phyloP scores from a whole-genome alignment of 2,797 vertebrate species.

The Acanthurus lineatus region DNA sequence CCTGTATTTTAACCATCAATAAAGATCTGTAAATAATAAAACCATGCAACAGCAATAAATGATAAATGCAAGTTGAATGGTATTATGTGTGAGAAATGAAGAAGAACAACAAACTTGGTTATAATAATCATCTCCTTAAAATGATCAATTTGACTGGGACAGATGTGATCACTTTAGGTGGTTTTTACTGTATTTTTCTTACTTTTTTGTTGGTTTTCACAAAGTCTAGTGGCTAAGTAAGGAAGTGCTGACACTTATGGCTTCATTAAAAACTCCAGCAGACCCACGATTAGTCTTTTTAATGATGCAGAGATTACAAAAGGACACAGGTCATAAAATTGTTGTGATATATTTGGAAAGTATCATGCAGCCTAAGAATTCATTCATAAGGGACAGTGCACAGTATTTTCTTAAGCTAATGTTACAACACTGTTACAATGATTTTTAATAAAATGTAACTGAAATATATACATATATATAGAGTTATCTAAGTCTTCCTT shows the following conservation, averaged over 20 bases:
- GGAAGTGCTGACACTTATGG: background rate
- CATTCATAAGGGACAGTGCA: background rate
- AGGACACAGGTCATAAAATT: background rate
- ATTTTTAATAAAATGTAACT: background rate
- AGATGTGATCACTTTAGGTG: too few relatives aligned
- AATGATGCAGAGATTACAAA: background rate
- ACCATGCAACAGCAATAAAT: too few relatives aligned
- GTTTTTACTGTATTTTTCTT: background rate
- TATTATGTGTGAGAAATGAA: too few relatives aligned
- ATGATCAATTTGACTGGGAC: too few relatives aligned
- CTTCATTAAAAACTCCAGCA: too few relatives aligned
- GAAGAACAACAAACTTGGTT: too few relatives aligned
- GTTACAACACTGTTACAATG: constrained; percentile 10
- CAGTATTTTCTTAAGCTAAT: background rate
- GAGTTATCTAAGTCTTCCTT: background rate
- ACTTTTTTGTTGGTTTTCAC: background rate
- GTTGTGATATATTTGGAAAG: background rate
- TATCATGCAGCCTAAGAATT: background rate
- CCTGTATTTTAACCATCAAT: too few relatives aligned
- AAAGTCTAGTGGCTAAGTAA: background rate
- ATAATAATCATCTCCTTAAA: too few relatives aligned
- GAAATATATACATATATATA: background rate
- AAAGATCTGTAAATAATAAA: too few relatives aligned
- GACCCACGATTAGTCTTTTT: background rate
- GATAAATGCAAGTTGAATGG: too few relatives aligned